Evolutionary conservation across 2,797 vertebrate species (phyloP).

Genomic region (Rhadinocentrus ornatus): DNA sequence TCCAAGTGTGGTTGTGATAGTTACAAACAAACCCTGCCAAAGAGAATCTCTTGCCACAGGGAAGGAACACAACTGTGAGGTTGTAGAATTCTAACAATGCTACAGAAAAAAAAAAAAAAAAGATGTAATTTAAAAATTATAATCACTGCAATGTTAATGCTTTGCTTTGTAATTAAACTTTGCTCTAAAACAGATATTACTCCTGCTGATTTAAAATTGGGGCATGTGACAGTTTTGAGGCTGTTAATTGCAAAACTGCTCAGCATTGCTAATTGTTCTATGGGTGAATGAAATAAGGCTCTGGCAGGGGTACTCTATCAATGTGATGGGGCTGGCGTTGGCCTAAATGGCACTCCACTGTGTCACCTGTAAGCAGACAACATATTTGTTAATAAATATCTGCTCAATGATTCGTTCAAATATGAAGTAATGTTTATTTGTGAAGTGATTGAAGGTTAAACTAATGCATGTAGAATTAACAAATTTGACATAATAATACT

Average conservation of each 20-base stretch:
- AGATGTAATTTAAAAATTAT: constrained; percentile 80
- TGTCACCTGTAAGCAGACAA: constrained; percentile 69
- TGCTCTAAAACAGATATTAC: constrained; percentile 84
- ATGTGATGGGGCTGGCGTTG: constrained; percentile 64
- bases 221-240: constrained; percentile 84
- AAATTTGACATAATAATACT: not conserved
- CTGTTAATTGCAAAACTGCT: constrained; percentile 85
- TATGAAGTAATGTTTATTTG: not conserved
- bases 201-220: constrained; percentile 84
- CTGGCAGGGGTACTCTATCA: constrained; percentile 78
- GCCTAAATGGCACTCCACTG: constrained; percentile 43
- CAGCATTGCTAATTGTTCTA: constrained; percentile 86
- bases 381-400: constrained; percentile 11
- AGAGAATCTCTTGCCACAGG: constrained; percentile 25
- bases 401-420: constrained; percentile 36
- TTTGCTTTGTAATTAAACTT: constrained; percentile 85
- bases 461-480: not conserved
- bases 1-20: constrained; percentile 36
- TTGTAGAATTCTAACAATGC: constrained; percentile 40
- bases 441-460: constrained; percentile 21
- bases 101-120: constrained; percentile 31
- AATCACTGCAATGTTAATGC: constrained; percentile 79
- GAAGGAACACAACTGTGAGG: constrained; percentile 27
- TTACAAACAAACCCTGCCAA: constrained; percentile 42
- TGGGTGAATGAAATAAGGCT: constrained; percentile 78